Evolutionary conservation across 2,113 vertebrate species (phyloP).

Genomic region (Cichladusa arquata): DNA sequence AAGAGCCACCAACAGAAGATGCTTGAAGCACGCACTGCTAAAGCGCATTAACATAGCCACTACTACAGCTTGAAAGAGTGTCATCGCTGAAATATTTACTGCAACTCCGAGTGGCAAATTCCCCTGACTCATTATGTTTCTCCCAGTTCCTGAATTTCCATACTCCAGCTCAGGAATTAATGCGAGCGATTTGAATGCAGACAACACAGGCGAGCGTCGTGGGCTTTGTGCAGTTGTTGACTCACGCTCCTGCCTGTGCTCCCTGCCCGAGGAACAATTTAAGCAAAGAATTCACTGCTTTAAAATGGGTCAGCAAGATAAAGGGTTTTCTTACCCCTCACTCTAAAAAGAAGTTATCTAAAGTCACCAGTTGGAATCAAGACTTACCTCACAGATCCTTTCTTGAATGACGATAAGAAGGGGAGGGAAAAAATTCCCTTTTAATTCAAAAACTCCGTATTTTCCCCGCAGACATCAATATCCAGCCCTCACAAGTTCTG

Average conservation of each 20-base stretch:
- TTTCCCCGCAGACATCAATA: conserved; percentile 3
- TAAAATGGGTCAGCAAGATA: background rate
- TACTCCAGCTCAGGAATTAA: background rate
- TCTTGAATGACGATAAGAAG: background rate
- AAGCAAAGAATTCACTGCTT: background rate
- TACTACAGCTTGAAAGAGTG: background rate
- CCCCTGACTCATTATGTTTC: background rate
- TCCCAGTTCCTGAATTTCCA: background rate
- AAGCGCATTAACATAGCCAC: background rate
- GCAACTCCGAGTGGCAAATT: background rate
- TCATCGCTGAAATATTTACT: background rate
- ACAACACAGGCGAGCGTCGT: background rate
- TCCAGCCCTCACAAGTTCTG: background rate
- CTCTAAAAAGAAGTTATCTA: background rate
- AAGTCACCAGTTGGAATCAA: background rate
- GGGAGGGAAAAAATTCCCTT: background rate
- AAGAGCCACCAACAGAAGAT: background rate
- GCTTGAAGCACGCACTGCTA: background rate
- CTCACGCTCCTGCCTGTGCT: background rate
- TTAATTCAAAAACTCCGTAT: background rate
- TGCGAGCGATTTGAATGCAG: background rate
- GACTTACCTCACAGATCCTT: conserved; percentile 7
- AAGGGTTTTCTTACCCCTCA: background rate
- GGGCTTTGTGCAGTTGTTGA: conserved; percentile 22
- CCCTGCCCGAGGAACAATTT: background rate